phyloP scores from a whole-genome alignment of 2,888 invertebrate genomes.

The Parnassius orleans region DNA sequence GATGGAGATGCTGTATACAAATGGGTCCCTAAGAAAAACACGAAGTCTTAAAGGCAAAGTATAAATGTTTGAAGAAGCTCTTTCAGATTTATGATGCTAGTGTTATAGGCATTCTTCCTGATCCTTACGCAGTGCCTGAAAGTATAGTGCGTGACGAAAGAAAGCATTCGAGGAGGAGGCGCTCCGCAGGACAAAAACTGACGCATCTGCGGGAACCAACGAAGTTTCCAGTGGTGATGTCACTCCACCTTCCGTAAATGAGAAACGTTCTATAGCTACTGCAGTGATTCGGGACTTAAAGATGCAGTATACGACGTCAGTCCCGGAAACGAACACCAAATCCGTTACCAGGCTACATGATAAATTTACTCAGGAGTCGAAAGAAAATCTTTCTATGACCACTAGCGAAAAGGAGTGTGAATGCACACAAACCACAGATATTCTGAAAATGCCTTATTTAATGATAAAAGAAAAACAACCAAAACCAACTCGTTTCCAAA shows the following conservation, averaged over 20 bases:
- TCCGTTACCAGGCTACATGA: slow-evolving; percentile 24
- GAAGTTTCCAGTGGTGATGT: slow-evolving; percentile 49
- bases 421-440: slow-evolving; percentile 36
- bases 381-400: slow-evolving; percentile 34
- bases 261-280: slow-evolving; percentile 40
- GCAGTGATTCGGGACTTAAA: slow-evolving; percentile 52
- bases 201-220: slow-evolving; percentile 59
- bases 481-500: slow-evolving; percentile 59
- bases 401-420: slow-evolving; percentile 41
- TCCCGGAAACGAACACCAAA: slow-evolving; percentile 21
- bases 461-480: slow-evolving; percentile 43
- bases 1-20: slow-evolving; percentile 50
- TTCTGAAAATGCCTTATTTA: slow-evolving; percentile 41
- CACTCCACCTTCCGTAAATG: slow-evolving; percentile 26
- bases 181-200: slow-evolving; percentile 63
- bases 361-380: slow-evolving; percentile 41
- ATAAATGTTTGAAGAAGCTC: slow-evolving; percentile 70
- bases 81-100: slow-evolving; percentile 73
- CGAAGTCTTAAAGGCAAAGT: slow-evolving; percentile 70
- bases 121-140: slow-evolving; percentile 34
- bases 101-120: slow-evolving; percentile 61
- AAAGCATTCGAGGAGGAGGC: slow-evolving; percentile 41
- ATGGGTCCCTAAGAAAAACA: slow-evolving; percentile 76
- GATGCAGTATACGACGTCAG: slow-evolving; percentile 34
- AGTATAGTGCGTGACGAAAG: slow-evolving; percentile 25